A percentile compares a stretch with the other conserved stretches of the same genome.
Conservation (phyloP, 2,113 vertebrate species). For the Amblyornis subalaris region DNA sequence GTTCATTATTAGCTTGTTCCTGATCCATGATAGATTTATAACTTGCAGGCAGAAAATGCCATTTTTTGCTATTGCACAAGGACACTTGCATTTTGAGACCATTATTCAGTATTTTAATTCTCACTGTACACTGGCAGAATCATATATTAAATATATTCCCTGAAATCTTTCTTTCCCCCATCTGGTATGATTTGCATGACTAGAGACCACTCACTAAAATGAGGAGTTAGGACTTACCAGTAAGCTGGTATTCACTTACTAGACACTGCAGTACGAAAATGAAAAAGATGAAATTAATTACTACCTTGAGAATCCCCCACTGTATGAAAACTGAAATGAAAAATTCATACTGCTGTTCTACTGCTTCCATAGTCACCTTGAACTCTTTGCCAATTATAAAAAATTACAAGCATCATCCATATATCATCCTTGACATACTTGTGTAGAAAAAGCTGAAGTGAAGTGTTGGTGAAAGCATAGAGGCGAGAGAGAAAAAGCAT, state of each 20-base stretch:
- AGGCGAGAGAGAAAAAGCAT: neutral
- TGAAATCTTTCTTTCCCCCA: neutral
- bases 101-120: constrained; percentile 1
- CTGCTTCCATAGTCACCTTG: neutral
- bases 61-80: neutral
- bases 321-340: constrained; percentile 11
- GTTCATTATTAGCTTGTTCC: neutral
- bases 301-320: neutral
- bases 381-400: neutral
- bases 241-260: neutral
- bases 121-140: neutral
- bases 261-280: neutral
- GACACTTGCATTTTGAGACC: neutral
- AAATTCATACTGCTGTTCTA: neutral
- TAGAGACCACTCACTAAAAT: neutral
- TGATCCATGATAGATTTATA: neutral
- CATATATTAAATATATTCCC: neutral
- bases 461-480: neutral
- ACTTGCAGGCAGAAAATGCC: neutral
- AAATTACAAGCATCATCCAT: neutral
- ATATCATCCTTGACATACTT: neutral
- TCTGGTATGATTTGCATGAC: neutral
- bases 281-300: constrained; percentile 17
- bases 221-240: neutral
- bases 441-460: neutral